phyloP scores from a whole-genome alignment of 2,797 vertebrate species.

The Anguilla marmorata region DNA sequence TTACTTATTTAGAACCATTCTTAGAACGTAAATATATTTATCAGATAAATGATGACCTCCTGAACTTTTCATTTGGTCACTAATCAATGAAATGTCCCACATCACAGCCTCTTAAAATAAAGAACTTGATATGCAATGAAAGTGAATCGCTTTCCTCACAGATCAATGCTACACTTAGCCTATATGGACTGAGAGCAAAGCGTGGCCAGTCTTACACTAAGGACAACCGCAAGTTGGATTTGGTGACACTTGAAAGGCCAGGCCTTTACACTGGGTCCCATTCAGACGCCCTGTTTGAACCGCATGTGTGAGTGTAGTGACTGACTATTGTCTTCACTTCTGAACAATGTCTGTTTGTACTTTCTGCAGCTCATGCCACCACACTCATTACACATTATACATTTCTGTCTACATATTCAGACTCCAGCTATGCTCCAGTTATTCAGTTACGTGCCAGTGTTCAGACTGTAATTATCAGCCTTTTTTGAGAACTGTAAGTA shows the following conservation, averaged over 20 bases:
- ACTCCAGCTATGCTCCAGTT: background rate
- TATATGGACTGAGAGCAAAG: background rate
- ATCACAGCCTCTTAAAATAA: background rate
- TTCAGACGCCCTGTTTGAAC: background rate
- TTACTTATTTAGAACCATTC: background rate
- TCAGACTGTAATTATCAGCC: background rate
- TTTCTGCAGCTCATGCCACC: slow-evolving; percentile 1
- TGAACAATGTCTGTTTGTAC: background rate
- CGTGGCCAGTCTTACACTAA: background rate
- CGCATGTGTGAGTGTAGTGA: background rate
- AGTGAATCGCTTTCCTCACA: background rate
- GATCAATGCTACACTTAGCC: background rate
- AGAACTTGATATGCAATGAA: background rate
- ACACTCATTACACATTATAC: background rate
- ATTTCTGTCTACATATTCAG: background rate
- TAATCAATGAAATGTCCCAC: background rate
- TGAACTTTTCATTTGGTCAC: background rate
- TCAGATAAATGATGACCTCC: background rate
- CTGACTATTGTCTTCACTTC: background rate
- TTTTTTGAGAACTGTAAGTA: background rate
- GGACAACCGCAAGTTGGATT: background rate
- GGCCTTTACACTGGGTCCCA: background rate
- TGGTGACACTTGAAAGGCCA: background rate
- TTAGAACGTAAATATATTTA: background rate
- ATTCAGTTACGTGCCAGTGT: background rate